A percentile compares a stretch with the other conserved stretches of the same genome.
Evolutionary conservation across 53 echinoderm and acorn worm species (phyloP).

Genomic region (Hippasteria phrygiana): DNA sequence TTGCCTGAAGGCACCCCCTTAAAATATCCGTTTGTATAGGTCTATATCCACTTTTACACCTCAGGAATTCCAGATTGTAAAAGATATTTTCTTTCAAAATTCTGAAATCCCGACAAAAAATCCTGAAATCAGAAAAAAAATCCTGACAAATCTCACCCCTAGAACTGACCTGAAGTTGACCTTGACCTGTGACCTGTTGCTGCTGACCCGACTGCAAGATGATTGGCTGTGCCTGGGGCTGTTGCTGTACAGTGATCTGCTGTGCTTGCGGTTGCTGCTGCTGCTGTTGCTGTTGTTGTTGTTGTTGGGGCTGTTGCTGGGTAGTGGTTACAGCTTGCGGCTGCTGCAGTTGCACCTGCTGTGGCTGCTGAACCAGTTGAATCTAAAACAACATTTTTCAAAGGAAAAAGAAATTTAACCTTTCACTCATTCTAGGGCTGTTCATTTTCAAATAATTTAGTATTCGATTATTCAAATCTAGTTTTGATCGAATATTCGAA

Average conservation of each 20-base stretch:
- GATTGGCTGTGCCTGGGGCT: conserved; percentile 83
- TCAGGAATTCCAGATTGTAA: no score
- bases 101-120: no score
- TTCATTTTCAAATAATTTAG: no score
- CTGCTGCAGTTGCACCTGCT: conserved; percentile 68
- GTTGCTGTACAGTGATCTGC: conserved; percentile 60
- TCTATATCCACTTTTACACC: no score
- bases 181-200: conserved; percentile 48
- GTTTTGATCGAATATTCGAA: no score
- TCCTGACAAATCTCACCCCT: no score
- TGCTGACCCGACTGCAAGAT: conserved; percentile 72
- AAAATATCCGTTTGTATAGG: no score
- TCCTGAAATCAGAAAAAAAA: not conserved
- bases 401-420: not conserved
- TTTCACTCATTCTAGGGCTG: no score
- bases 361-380: conserved; percentile 75
- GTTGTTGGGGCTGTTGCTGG: conserved; percentile 37
- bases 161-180: conserved; percentile 42
- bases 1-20: no score
- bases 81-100: no score
- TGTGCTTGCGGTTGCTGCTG: conserved; percentile 37
- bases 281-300: conserved; percentile 24
- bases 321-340: not conserved
- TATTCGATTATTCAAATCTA: no score
- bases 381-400: conserved; percentile 61